Evolutionary conservation across 1,140 invertebrate genomes (phyloP).

Genomic region (Tetramorium alpestre): DNA sequence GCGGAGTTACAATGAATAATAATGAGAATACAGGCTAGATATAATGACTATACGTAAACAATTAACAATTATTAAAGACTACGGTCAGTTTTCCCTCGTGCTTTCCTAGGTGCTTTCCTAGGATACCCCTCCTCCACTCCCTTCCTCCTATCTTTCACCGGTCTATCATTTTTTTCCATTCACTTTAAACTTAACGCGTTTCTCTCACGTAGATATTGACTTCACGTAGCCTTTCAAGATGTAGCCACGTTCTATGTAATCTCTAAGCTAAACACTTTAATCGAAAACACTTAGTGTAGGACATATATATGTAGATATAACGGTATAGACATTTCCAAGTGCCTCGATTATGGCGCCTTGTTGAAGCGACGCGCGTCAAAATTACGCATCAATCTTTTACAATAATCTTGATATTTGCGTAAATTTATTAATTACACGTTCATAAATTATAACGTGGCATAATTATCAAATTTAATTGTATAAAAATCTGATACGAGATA

Average conservation of each 20-base stretch:
- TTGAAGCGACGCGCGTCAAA: constrained; percentile 16
- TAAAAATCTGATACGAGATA: not conserved
- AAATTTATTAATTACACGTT: not conserved
- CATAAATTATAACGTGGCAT: not conserved
- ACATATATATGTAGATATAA: constrained; percentile 73
- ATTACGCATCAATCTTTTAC: constrained; percentile 4
- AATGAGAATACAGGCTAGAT: constrained; percentile 25
- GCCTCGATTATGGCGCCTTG: constrained; percentile 61
- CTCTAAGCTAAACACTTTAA: constrained; percentile 82
- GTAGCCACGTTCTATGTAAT: constrained; percentile 83
- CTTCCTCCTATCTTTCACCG: constrained; percentile 37
- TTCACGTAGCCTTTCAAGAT: constrained; percentile 77
- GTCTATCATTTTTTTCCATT: constrained; percentile 19
- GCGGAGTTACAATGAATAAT: constrained; percentile 33
- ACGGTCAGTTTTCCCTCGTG: constrained; percentile 14
- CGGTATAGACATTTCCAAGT: constrained; percentile 73
- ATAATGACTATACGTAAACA: constrained; percentile 35
- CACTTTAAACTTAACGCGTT: constrained; percentile 68
- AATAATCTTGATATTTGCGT: not conserved
- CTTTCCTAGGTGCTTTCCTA: constrained; percentile 45
- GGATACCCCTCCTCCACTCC: not conserved
- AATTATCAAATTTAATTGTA: not conserved
- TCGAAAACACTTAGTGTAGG: constrained; percentile 79
- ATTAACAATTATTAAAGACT: constrained; percentile 54
- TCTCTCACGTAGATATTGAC: constrained; percentile 82